Evolutionary conservation across 2,113 vertebrate species (phyloP).

Genomic region (Urocitellus parryii): DNA sequence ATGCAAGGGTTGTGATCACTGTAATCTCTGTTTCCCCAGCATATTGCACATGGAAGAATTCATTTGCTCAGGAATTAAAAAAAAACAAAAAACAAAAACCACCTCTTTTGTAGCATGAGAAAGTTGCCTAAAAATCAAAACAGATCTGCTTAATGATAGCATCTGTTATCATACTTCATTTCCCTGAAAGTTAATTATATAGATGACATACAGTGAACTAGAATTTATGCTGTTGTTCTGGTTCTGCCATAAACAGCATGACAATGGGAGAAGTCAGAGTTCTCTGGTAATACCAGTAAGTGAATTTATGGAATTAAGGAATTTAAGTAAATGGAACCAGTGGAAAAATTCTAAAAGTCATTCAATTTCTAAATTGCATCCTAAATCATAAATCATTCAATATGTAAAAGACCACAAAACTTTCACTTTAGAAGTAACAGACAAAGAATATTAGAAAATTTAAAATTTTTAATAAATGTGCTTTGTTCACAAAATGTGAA

Average conservation of each 20-base stretch:
- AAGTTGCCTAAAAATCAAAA: neutral
- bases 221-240: neutral
- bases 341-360: constrained; percentile 31
- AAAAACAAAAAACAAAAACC: too few relatives aligned
- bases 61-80: neutral
- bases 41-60: neutral
- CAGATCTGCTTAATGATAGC: neutral
- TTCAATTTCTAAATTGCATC: constrained; percentile 46
- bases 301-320: constrained; percentile 37
- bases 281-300: constrained; percentile 32
- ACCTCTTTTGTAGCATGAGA: neutral
- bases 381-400: constrained; percentile 2
- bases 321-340: constrained; percentile 17
- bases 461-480: constrained; percentile 90
- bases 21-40: neutral
- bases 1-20: neutral
- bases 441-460: constrained; percentile 81
- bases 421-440: constrained; percentile 61
- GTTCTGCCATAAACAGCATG: neutral
- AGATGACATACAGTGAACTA: constrained; percentile 28
- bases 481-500: constrained; percentile 89
- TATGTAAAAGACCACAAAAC: constrained; percentile 10
- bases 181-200: neutral
- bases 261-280: neutral
- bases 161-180: constrained; percentile 8